A percentile compares a stretch with the other conserved stretches of the same genome.
Conservation (phyloP, 2,113 vertebrate genomes). For the Indicator maculatus region DNA sequence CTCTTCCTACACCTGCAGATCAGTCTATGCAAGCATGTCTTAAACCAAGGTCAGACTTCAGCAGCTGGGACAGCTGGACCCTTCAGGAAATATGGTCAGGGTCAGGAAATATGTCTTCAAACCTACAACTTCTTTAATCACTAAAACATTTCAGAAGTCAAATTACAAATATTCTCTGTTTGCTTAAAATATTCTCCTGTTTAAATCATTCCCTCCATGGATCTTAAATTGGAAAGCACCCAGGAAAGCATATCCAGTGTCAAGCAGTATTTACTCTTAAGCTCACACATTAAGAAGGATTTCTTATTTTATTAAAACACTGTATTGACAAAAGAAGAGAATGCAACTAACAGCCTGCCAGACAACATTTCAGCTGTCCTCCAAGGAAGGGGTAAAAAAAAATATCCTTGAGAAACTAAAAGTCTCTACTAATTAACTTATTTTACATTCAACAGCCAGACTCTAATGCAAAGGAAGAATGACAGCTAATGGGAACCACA, state of each 20-base stretch:
- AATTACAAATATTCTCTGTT: background rate
- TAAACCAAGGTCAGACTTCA: background rate
- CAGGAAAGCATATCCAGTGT: background rate
- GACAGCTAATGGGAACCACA: background rate
- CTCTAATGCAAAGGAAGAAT: background rate
- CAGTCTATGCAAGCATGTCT: background rate
- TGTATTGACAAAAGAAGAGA: background rate
- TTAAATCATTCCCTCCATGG: background rate
- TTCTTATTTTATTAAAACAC: background rate
- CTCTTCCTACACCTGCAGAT: background rate
- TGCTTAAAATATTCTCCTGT: background rate
- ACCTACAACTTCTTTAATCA: background rate
- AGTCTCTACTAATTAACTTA: background rate
- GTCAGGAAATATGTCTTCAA: background rate
- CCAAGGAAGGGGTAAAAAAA: background rate
- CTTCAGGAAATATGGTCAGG: no score
- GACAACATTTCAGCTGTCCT: background rate
- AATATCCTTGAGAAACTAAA: background rate
- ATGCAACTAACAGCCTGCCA: background rate
- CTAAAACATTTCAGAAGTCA: background rate
- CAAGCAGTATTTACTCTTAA: background rate
- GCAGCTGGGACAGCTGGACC: background rate
- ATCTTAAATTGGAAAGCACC: background rate
- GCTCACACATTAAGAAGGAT: background rate
- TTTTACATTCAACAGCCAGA: background rate